Base-by-base conservation (phyloP, 2,797 vertebrate species). In the Cuniculus paca region DNA sequence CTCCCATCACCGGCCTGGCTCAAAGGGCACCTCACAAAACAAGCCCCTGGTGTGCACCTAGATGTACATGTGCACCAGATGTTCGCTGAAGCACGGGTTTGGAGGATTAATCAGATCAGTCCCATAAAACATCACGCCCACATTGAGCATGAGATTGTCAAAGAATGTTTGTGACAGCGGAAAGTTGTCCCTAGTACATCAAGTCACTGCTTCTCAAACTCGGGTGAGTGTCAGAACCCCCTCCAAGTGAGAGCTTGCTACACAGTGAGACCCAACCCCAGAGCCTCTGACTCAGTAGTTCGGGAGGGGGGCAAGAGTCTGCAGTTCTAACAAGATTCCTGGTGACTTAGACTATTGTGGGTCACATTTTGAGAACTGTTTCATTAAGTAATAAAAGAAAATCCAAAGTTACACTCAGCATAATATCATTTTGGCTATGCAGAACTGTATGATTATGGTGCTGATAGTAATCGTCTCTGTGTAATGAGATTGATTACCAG, bases 1-100 rank as follows among this genome's bases (percentile, higher is more conserved):
- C n/a, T 42, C 61, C 72, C 16, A 34, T 34, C 45, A 1, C 65
- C 4, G 28, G 84, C n/a, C 45, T n/a, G 26, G 48, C 48, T n/a
- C 90, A 20, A 61, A 74, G 72, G 61, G 24, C 50, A 68, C 14
- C 36, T 72, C 11, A 42, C 3, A 2, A 9, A n/a, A 60, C 13
- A 10, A 79, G 58, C 45, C 42, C 87, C 81, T 6, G n/a, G 20
- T 5, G n/a, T 19, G 45, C 28, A n/a, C 17, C 1, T 9, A 16
- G 52, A 45, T 0, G 1, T 2, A 1, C 1, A 1, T 24, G 28
- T 3, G 0, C n/a, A 20, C 14, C 4, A 65, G 82, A 60, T 14
- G 16, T n/a, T 20, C 56, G 26, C 68, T 28, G 24, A 26, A 1
- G 26, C 26, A 4, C 1, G 1, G 26, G 52, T 42, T 39, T 10